Evolutionary conservation across 2,113 vertebrate genomes (phyloP).

Genomic region (Girardinichthys multiradiatus): DNA sequence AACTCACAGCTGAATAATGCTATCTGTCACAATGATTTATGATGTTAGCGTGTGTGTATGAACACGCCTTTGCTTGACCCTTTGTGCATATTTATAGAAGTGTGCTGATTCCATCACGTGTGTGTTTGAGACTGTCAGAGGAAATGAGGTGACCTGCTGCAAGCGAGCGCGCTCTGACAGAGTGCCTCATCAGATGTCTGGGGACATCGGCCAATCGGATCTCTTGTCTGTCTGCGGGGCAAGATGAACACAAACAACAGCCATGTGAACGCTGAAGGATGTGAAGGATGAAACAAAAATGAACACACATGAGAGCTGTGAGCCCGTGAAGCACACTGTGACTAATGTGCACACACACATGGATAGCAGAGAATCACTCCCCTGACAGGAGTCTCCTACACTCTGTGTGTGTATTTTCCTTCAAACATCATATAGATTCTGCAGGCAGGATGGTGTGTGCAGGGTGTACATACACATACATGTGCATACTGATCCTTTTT

Average conservation of each 20-base stretch:
- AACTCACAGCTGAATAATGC: slow-evolving; percentile 54
- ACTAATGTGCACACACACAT: slow-evolving; percentile 24
- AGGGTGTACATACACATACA: too few relatives aligned
- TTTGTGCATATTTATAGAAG: slow-evolving; percentile 1
- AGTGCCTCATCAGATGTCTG: slow-evolving; percentile 68
- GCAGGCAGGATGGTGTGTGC: slow-evolving; percentile 81
- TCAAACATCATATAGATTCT: slow-evolving; percentile 86
- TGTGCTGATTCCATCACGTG: not conserved
- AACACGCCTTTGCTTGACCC: not conserved
- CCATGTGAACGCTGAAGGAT: not conserved
- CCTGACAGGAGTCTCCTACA: slow-evolving; percentile 37
- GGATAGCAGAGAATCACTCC: slow-evolving; percentile 28
- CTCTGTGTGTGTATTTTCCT: slow-evolving; percentile 12
- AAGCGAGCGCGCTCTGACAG: slow-evolving; percentile 55
- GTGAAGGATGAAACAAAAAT: slow-evolving; percentile 18
- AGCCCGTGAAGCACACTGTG: slow-evolving; percentile 2
- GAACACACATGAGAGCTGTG: slow-evolving; percentile 7
- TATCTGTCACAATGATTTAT: slow-evolving; percentile 56
- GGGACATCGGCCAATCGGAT: slow-evolving; percentile 52
- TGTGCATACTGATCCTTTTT: too few relatives aligned
- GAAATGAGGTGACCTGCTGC: slow-evolving; percentile 64
- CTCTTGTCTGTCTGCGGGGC: slow-evolving; percentile 44
- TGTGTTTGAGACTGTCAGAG: not conserved
- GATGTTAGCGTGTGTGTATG: slow-evolving; percentile 5
- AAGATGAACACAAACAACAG: slow-evolving; percentile 16